Base-by-base conservation (phyloP, 2,797 vertebrate genomes). In the Trichosurus vulpecula region DNA sequence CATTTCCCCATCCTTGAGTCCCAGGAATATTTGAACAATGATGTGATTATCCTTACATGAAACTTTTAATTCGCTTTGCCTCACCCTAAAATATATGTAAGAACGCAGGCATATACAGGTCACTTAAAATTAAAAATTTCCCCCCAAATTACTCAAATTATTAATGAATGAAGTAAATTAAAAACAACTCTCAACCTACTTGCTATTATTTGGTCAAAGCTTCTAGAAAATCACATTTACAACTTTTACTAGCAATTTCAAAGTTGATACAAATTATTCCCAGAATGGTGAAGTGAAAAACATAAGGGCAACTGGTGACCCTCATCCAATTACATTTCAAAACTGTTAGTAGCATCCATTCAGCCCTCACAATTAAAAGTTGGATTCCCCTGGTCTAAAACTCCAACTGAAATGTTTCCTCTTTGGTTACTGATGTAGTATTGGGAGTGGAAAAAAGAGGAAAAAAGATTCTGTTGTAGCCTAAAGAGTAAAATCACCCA, bases 251-350 rank as follows among this genome's bases (percentile, higher is more conserved):
- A 93, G 96, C 94, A 97, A 94, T 90, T 89, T 94, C 97, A 95
- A 95, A 95, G 96, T 52, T 0, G 90, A 90, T 55, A 0, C 94
- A 97, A 98, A 98, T 98, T 96, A 97, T 97, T 98, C 97, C 96
- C 96, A 97, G 97, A 97, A 96, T 97, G 97, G 96, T 5, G 58
- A 95, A 94, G 92, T 96, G 96, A 95, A 98, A 95, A 96, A 97
- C 97, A 96, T 97, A 94, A 94, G 98, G 97, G 97, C 92, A 96
- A 95, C 0, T 97, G 93, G 97, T 98, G 98, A 98, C 97, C 97
- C 98, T 98, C 95, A 89, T 96, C 98, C 98, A 98, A 98, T 98
- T 98, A 98, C 11, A 92, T 92, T 1, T 35, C 93, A 95, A 96
- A 97, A 97, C 90, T n/a, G 91, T 95, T 90, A 74, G 91, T 25